phyloP scores from a whole-genome alignment of 2,113 vertebrate genomes.

The Hoplias malabaricus region DNA sequence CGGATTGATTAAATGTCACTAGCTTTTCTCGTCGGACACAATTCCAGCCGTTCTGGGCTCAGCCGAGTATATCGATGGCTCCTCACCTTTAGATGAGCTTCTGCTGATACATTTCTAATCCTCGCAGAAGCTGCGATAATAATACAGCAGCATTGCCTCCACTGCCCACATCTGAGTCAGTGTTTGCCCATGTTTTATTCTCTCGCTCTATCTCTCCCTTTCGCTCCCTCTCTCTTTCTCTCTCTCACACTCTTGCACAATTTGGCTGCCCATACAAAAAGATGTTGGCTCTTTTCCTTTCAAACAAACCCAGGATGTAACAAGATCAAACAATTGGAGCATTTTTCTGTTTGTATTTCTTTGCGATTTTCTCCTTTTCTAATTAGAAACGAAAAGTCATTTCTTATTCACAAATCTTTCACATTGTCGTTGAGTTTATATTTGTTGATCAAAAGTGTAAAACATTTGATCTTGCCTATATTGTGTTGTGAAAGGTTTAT shows the following conservation, averaged over 20 bases:
- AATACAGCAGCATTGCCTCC: conserved; percentile 2
- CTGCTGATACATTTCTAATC: conserved; percentile 40
- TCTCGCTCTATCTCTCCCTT: background rate
- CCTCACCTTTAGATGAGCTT: conserved; percentile 29
- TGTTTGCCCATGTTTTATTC: background rate
- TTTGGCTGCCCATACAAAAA: background rate
- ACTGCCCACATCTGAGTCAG: conserved; percentile 9
- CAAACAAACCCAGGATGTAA: background rate
- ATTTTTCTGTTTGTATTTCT: too few species aligned
- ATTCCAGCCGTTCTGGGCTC: background rate
- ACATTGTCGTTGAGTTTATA: too few species aligned
- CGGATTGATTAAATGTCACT: conserved; percentile 42
- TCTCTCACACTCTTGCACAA: background rate
- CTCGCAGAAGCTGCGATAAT: conserved; percentile 18
- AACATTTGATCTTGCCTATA: too few species aligned
- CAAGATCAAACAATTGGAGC: too few species aligned
- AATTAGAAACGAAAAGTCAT: too few species aligned
- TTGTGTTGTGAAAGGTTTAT: too few species aligned
- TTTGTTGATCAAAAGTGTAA: too few species aligned
- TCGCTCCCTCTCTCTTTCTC: background rate
- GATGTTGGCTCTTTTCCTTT: background rate
- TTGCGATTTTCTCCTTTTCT: too few species aligned
- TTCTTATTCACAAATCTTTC: too few species aligned
- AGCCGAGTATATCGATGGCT: conserved; percentile 13
- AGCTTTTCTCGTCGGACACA: conserved; percentile 32